Evolutionary conservation across 2,113 vertebrate species (phyloP).

Genomic region (Capricornis sumatraensis): DNA sequence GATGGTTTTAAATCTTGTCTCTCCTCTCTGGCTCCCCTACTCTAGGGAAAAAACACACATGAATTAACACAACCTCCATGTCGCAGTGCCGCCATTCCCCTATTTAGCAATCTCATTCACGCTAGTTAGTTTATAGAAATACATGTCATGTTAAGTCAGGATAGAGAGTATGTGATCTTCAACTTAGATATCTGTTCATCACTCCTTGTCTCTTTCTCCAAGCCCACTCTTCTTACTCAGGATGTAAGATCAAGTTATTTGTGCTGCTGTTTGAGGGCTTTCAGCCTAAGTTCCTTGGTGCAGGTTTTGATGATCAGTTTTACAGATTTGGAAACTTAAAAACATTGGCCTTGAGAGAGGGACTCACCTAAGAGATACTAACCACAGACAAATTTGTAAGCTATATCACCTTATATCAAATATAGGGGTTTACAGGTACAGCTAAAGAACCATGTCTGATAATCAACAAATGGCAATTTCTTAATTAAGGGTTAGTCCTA

Average conservation of each 20-base stretch:
- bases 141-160: accelerated
- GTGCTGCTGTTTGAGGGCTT: background rate
- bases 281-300: background rate
- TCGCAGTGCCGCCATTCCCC: background rate
- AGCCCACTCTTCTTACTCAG: background rate
- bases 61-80: background rate
- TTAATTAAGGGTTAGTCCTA: background rate
- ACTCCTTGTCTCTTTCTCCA: background rate
- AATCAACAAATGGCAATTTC: background rate
- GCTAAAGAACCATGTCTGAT: background rate
- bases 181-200: background rate
- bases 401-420: background rate
- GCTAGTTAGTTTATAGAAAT: background rate
- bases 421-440: background rate
- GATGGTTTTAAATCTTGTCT: background rate
- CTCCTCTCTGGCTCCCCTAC: background rate
- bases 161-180: background rate
- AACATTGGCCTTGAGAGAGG: background rate
- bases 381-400: background rate
- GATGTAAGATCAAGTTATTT: background rate
- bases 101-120: background rate
- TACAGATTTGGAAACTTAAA: background rate
- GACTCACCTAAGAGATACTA: background rate
- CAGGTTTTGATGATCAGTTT: background rate
- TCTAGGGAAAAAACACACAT: background rate